A percentile compares a stretch with the other conserved stretches of the same genome.
These are phyloP conservation scores for Caenorhabditis uteleia DNA, from an alignment of 2,888 invertebrate genomes.

Conservation along the genomic window DNA sequence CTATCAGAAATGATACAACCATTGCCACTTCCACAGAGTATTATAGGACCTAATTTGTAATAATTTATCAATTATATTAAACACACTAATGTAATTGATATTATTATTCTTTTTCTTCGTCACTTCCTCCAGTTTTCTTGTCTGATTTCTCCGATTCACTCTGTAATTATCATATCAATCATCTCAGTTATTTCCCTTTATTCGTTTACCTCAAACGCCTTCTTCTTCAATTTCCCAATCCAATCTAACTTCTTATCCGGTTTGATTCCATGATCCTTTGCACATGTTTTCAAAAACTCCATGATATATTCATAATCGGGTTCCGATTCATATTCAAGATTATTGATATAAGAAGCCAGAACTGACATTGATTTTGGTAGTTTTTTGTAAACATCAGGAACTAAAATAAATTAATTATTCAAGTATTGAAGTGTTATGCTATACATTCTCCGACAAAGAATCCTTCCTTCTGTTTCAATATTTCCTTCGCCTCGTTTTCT, in stretches of 20 bases:
- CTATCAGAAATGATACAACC: no score
- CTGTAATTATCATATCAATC: neutral
- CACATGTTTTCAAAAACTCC: conserved; percentile 18
- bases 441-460: conserved; percentile 8
- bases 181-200: no score
- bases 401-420: neutral
- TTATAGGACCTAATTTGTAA: no score
- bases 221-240: conserved; percentile 37
- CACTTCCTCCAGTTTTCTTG: neutral
- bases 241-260: conserved; percentile 39
- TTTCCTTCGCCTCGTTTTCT: conserved; percentile 11
- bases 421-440: neutral
- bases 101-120: neutral
- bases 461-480: conserved; percentile 6
- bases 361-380: conserved; percentile 9
- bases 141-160: conserved; percentile 5
- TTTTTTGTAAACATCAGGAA: conserved; percentile 10
- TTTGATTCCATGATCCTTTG: conserved; percentile 15
- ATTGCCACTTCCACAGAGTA: no score
- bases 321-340: conserved; percentile 20
- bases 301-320: conserved; percentile 34
- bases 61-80: no score
- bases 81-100: no score
- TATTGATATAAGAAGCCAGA: conserved; percentile 17
- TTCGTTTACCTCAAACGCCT: conserved; percentile 13